Conservation (phyloP, 2,888 invertebrate genomes). For the Aspidiotus rigidus region DNA sequence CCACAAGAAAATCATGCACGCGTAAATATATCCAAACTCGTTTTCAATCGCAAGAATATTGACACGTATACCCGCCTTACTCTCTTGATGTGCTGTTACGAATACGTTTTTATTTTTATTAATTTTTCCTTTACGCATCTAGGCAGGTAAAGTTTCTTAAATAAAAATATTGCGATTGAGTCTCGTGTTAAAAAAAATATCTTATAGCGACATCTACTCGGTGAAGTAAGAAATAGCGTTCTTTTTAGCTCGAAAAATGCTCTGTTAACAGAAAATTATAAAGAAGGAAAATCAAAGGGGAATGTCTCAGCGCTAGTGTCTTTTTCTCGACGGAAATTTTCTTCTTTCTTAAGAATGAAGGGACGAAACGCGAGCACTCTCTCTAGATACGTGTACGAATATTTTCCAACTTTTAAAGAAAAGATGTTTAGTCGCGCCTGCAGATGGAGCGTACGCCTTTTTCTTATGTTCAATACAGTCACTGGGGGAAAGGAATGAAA, state of each 20-base stretch:
- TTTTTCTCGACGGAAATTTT: slow-evolving; percentile 10
- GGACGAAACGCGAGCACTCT: slow-evolving; percentile 29
- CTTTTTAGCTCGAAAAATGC: background rate
- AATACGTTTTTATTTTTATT: background rate
- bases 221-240: slow-evolving; percentile 12
- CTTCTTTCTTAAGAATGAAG: slow-evolving; percentile 16
- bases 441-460: slow-evolving; percentile 26
- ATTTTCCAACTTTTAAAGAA: slow-evolving; percentile 9
- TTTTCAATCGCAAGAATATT: no score
- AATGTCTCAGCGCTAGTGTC: slow-evolving; percentile 15
- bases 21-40: background rate
- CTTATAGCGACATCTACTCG: slow-evolving; percentile 23
- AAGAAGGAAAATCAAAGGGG: slow-evolving; percentile 19
- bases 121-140: background rate
- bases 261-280: slow-evolving; percentile 9
- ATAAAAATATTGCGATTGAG: no score
- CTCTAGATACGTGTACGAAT: slow-evolving; percentile 8
- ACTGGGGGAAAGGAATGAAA: background rate
- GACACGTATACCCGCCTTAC: no score
- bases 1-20: slow-evolving; percentile 31
- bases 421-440: slow-evolving; percentile 25
- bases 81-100: background rate
- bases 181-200: slow-evolving; percentile 6
- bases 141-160: background rate
- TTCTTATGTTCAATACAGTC: background rate